Evolutionary conservation across 2,113 vertebrate species (phyloP), one percentile per base, ranked within the genome.

Genomic region (Tauraco erythrolophus): DNA sequence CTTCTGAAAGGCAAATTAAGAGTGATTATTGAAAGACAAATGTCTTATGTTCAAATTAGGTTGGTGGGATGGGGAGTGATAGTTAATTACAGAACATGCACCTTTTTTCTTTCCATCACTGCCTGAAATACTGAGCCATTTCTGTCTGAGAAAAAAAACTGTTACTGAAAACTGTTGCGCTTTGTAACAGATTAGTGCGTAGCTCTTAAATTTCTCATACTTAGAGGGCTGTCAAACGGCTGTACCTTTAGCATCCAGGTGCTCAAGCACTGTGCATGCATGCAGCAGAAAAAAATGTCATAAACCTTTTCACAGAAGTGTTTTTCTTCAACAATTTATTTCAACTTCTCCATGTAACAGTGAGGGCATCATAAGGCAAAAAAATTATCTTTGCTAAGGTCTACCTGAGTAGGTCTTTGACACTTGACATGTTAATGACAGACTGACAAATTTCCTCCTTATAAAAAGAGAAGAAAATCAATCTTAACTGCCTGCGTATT

Each of bases 1-100:
- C 56, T 72, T 92, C 48, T 96, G 79, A 88, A 62, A 92, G 23
- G 22, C 68, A 91, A 93, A 86, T 93, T 50, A 93, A 54, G 56
- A 84, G 61, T 48, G 41, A 50, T 50, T 60, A n/a, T 8, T 70
- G 16, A 54, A 85, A 54, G n/a, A 27, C 33, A 72, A n/a, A 50
- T 45, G 22, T 72, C 28, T 61, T 56, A 14, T 19, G 19, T 89
- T 89, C 89, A 37, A 68, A 9, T 62, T 66, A 28, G 46, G 24
- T 71, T 3, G 0, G 31, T 92, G 51, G n/a, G 43, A 75, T 75
- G 23, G 16, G 22, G 28, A 39, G 14, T 64, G 45, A 60, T 28
- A 60, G 27, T 60, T 65, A 45, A 91, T 61, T 21, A 35, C 35
- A 61, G 54, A 66, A 51, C 9, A 11, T 6, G 18, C 45, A 19